Evolutionary conservation across 92 coral and sea anemone species (phyloP), one percentile per base, ranked within the genome.

Genomic region (Zoanthus sociatus): DNA sequence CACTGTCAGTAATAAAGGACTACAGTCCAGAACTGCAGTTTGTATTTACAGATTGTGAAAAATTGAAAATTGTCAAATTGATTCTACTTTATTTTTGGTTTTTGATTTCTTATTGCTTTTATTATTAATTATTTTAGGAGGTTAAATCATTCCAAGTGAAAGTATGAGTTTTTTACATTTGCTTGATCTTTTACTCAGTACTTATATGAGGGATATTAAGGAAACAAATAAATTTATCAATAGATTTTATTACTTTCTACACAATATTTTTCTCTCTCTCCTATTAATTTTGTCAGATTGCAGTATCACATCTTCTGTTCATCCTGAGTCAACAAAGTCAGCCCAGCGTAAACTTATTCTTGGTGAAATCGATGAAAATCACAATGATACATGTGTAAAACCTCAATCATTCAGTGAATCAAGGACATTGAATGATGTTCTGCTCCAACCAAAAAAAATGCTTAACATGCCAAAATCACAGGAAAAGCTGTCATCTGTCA

Each of bases 321-420:
- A 45, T 12, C 46, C 74, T 47, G 85, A 81, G 31, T 74, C 85
- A 44, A 64, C 75, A 44, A 81, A 66, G 85, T 45, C 85, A 66
- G 85, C 44, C 21, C 85, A 81, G 53, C 74, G 85, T 21, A 67
- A 66, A 64, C 47, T 79, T n/a, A 21, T 64, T 37, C 85, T 81
- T 81, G 75, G 67, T 14, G 58, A 66, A 18, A 7, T 21, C 7
- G 73, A 18, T 81, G 45, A 64, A 47, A 18, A 18, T 9, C 66
- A 60, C 7, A 46, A 66, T 61, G 47, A 47, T 15, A n/a, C 51
- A 6, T 18, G 14, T n/a, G 47, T 33, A 16, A 64, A 64, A 47
- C 61, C 4, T 4, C 45, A 53, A 31, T 8, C 71, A 47, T 44
- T 71, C 74, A 45, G 18, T 47, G 58, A 16, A 66, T 53, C 60